Evolutionary conservation across 2,888 invertebrate species (phyloP).

Genomic region (Capitulum mitella): DNA sequence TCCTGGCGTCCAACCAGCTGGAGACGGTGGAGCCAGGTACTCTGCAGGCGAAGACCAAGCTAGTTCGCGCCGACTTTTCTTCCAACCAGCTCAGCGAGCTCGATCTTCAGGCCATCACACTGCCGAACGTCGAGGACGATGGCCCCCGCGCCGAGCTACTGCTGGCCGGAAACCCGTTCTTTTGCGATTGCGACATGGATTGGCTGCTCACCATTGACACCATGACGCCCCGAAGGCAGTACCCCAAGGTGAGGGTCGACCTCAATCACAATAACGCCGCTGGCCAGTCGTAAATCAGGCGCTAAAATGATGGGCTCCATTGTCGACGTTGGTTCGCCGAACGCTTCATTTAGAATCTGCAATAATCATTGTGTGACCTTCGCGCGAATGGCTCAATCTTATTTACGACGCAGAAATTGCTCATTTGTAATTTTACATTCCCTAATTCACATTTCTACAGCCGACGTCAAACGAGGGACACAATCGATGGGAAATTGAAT

Average conservation of each 20-base stretch:
- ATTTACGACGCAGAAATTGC: too few species aligned
- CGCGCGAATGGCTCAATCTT: too few species aligned
- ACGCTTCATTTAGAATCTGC: too few species aligned
- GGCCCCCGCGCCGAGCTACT: slow-evolving; percentile 77
- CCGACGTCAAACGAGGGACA: too few species aligned
- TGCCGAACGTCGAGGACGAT: slow-evolving; percentile 66
- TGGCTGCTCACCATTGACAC: slow-evolving; percentile 89
- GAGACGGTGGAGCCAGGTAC: slow-evolving; percentile 70
- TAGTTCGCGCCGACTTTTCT: slow-evolving; percentile 83
- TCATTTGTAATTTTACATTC: too few species aligned
- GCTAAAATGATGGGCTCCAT: too few species aligned
- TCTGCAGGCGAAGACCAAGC: slow-evolving; percentile 77
- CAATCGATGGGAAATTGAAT: too few species aligned
- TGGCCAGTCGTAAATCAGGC: too few species aligned
- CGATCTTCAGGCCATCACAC: slow-evolving; percentile 77
- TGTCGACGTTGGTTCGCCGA: too few species aligned
- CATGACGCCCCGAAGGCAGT: slow-evolving; percentile 69
- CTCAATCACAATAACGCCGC: neutral
- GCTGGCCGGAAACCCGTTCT: slow-evolving; percentile 87
- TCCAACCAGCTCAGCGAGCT: slow-evolving; percentile 84
- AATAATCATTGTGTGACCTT: too few species aligned
- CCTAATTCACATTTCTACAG: too few species aligned
- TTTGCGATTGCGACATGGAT: slow-evolving; percentile 91
- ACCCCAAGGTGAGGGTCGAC: slow-evolving; percentile 63
- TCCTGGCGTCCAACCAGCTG: slow-evolving; percentile 51